Percentiles rank a stretch among this genome's conserved stretches.
phyloP scores from a whole-genome alignment of 2,113 vertebrate species.

The Heterocephalus glaber region DNA sequence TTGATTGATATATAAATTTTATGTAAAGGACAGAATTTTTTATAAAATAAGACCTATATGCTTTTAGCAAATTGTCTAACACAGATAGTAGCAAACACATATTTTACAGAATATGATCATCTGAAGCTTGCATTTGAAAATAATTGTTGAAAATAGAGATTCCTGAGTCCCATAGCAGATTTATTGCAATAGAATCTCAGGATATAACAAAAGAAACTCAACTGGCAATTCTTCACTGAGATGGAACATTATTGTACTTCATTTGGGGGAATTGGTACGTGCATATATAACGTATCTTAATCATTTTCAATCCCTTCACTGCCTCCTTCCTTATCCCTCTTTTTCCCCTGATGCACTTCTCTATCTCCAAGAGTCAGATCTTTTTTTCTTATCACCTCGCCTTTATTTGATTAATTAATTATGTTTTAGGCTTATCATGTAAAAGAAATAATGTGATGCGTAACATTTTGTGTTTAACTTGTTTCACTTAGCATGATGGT shows the following conservation, averaged over 20 bases:
- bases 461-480: not conserved
- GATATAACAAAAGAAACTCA: not conserved
- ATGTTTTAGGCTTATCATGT: not conserved
- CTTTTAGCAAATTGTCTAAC: conserved; percentile 29
- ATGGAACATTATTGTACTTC: not conserved
- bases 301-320: not conserved
- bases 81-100: not conserved
- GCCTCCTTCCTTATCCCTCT: not conserved
- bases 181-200: not conserved
- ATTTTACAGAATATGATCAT: not conserved
- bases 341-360: not conserved
- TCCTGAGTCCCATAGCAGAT: not conserved
- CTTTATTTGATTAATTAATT: not conserved
- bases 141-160: conserved; percentile 38
- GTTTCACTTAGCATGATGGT: not conserved
- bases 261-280: not conserved
- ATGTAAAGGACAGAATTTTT: not conserved
- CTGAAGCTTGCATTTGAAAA: not conserved
- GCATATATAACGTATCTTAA: not conserved
- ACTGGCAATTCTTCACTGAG: conserved; percentile 7
- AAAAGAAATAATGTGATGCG: not conserved
- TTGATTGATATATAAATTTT: not conserved
- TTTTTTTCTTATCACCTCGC: not conserved
- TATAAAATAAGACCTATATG: conserved; percentile 41
- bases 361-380: not conserved